phyloP scores from a whole-genome alignment of 2,888 invertebrate genomes.

The Mechanitis messenoides region DNA sequence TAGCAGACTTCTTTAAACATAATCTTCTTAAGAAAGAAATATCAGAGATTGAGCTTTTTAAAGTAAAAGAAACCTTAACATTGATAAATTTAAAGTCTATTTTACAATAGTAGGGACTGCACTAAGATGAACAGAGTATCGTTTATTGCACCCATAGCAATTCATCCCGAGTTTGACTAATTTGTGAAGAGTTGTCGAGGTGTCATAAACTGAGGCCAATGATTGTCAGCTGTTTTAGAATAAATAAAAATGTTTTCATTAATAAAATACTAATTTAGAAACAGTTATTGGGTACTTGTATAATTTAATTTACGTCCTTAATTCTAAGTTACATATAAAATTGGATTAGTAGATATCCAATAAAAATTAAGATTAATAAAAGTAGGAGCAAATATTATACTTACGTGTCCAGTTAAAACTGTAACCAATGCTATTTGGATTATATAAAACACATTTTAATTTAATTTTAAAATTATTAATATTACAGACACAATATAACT shows the following conservation, averaged over 20 bases:
- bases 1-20: slow-evolving; percentile 63
- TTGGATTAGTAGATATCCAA: too few relatives aligned
- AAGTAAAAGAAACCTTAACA: slow-evolving; percentile 9
- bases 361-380: too few relatives aligned
- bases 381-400: too few relatives aligned
- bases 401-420: background rate
- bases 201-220: slow-evolving; percentile 53
- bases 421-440: background rate
- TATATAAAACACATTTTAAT: too few relatives aligned
- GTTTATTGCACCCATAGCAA: slow-evolving; percentile 73
- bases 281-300: background rate
- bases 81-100: slow-evolving; percentile 10
- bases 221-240: slow-evolving; percentile 53
- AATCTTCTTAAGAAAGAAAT: slow-evolving; percentile 30
- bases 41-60: slow-evolving; percentile 20
- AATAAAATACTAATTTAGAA: slow-evolving; percentile 6
- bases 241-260: slow-evolving; percentile 25
- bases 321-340: too few relatives aligned
- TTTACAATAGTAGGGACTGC: slow-evolving; percentile 46
- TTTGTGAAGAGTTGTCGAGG: slow-evolving; percentile 69
- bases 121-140: slow-evolving; percentile 47
- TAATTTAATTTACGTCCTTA: too few relatives aligned
- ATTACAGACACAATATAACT: background rate
- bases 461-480: too few relatives aligned
- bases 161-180: slow-evolving; percentile 69